phyloP scores from a whole-genome alignment of 2,888 invertebrate species.

The Hecatera dysodea region DNA sequence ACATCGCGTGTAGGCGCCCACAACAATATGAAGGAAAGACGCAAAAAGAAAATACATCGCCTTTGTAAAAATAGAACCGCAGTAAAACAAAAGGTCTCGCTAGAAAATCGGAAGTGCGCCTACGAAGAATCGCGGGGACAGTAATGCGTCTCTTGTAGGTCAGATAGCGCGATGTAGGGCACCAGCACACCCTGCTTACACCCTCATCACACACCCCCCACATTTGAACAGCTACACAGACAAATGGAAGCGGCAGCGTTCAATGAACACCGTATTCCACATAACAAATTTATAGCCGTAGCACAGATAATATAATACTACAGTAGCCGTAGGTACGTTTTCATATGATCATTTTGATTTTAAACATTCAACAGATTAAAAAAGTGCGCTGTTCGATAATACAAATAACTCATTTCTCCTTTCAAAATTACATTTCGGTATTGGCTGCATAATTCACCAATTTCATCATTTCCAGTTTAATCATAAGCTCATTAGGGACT shows the following conservation, averaged over 20 bases:
- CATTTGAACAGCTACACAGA: neutral
- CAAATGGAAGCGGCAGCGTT: slow-evolving; percentile 23
- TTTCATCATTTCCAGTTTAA: neutral
- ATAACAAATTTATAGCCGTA: slow-evolving; percentile 17
- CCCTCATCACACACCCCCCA: slow-evolving; percentile 9
- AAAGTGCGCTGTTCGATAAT: neutral
- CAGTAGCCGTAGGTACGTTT: neutral
- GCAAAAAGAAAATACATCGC: slow-evolving; percentile 19
- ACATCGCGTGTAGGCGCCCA: neutral
- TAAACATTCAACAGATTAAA: neutral
- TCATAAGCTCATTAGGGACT: slow-evolving; percentile 10
- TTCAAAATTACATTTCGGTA: neutral
- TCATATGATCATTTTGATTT: neutral
- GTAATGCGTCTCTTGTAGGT: slow-evolving; percentile 57
- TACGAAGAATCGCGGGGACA: slow-evolving; percentile 33
- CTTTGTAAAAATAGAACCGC: slow-evolving; percentile 38
- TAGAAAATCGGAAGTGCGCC: slow-evolving; percentile 43
- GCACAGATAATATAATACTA: too few relatives aligned
- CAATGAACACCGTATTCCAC: slow-evolving; percentile 20
- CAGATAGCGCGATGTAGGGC: slow-evolving; percentile 59
- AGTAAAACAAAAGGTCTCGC: slow-evolving; percentile 43
- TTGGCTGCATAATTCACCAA: neutral
- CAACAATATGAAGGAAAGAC: neutral
- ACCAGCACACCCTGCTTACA: slow-evolving; percentile 23
- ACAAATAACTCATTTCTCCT: neutral